Conservation (phyloP, 2,888 invertebrate species). For the Macroteleia sp. region DNA sequence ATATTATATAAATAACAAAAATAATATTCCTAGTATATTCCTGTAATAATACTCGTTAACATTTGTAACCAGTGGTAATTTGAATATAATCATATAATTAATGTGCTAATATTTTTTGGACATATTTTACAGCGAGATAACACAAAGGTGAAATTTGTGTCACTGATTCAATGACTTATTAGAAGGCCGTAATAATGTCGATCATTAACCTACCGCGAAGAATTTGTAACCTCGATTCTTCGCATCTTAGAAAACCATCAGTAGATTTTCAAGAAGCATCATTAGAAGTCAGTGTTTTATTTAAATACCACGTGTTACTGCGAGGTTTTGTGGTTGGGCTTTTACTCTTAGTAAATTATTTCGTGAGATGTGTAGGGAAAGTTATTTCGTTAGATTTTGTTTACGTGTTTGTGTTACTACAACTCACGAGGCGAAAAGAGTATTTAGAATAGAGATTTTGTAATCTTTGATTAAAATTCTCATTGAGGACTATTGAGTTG, state of each 20-base stretch:
- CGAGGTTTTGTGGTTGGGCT: slow-evolving; percentile 13
- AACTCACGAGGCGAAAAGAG: too few relatives aligned
- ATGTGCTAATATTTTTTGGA: neutral
- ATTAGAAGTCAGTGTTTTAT: slow-evolving; percentile 23
- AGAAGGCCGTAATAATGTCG: slow-evolving; percentile 40
- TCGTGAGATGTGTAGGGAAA: slow-evolving; percentile 7
- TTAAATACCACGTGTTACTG: slow-evolving; percentile 6
- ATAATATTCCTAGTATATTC: too few relatives aligned
- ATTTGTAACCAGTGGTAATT: too few relatives aligned
- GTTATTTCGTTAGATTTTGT: slow-evolving; percentile 13
- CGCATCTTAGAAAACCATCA: too few relatives aligned
- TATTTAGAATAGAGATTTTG: too few relatives aligned
- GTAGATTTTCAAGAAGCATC: slow-evolving; percentile 21
- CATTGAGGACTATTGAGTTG: neutral
- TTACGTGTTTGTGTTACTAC: neutral
- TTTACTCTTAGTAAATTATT: slow-evolving; percentile 8
- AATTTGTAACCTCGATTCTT: slow-evolving; percentile 53
- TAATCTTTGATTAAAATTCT: slow-evolving; percentile 17
- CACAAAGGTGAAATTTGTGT: slow-evolving; percentile 48
- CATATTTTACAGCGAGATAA: neutral
- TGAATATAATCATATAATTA: too few relatives aligned
- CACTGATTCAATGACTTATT: slow-evolving; percentile 49
- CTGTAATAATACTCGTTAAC: too few relatives aligned
- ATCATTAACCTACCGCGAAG: slow-evolving; percentile 57
- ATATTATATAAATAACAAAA: too few relatives aligned